Percentiles rank a stretch among this genome's conserved stretches.
phyloP scores from a whole-genome alignment of 1,140 invertebrate genomes.

The Oedothorax gibbosus region DNA sequence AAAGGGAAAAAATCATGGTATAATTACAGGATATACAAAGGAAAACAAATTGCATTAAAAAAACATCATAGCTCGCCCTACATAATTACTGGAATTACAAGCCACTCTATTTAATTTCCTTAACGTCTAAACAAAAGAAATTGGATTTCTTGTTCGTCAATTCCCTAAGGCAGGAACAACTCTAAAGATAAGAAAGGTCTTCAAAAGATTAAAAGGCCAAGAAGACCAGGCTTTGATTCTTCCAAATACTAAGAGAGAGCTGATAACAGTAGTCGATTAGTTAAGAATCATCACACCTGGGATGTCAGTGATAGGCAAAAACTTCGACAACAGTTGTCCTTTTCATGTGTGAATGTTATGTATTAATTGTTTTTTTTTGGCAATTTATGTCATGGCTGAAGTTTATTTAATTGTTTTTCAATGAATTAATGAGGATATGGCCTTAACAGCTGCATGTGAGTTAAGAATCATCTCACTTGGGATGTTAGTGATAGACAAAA shows the following conservation, averaged over 20 bases:
- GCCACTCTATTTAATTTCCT: slow-evolving; percentile 35
- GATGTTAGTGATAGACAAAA: not conserved
- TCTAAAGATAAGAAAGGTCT: slow-evolving; percentile 29
- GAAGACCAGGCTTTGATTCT: slow-evolving; percentile 29
- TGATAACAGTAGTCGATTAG: slow-evolving; percentile 19
- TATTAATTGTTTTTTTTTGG: not conserved
- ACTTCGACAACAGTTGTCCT: slow-evolving; percentile 9
- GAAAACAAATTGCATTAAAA: no score
- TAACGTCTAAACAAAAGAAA: slow-evolving; percentile 24
- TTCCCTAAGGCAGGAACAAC: slow-evolving; percentile 33
- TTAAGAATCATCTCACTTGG: slow-evolving; percentile 18
- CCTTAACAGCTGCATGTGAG: slow-evolving; percentile 13
- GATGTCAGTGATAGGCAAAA: not conserved
- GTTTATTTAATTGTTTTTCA: slow-evolving; percentile 15
- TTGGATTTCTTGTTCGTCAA: slow-evolving; percentile 8
- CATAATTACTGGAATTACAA: slow-evolving; percentile 31
- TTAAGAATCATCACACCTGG: slow-evolving; percentile 21
- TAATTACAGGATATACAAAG: no score
- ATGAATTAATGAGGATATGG: slow-evolving; percentile 21
- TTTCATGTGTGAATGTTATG: not conserved
- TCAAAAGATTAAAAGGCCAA: slow-evolving; percentile 42
- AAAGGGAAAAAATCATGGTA: no score
- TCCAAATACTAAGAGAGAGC: not conserved
- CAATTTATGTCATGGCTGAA: slow-evolving; percentile 2
- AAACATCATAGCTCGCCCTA: no score